These are phyloP conservation scores for Notodonta dromedarius DNA, from an alignment of 2,888 invertebrate genomes.

Conservation along the genomic window DNA sequence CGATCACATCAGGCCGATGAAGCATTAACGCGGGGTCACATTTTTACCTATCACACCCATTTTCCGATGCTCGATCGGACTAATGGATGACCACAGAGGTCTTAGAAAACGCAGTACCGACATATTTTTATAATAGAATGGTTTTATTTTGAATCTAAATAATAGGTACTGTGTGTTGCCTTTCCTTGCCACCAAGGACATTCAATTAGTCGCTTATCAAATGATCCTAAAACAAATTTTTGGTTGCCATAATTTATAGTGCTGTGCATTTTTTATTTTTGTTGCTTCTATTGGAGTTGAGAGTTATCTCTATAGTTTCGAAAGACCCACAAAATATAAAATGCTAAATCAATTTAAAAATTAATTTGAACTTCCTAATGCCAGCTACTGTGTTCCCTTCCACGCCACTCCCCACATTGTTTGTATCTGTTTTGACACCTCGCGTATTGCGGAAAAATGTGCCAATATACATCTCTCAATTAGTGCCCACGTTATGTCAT, in stretches of 20 bases:
- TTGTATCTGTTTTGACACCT: conserved; percentile 30
- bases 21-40: conserved; percentile 59
- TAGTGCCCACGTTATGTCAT: conserved; percentile 37
- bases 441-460: conserved; percentile 60
- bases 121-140: conserved; percentile 3
- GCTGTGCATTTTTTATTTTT: too few relatives aligned
- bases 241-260: too few relatives aligned
- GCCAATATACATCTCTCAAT: conserved; percentile 73
- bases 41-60: conserved; percentile 72
- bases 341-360: too few relatives aligned
- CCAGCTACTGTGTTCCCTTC: conserved; percentile 31
- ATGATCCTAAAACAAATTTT: too few relatives aligned
- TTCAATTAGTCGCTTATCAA: too few relatives aligned
- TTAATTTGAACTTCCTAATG: not conserved
- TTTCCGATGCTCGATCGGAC: conserved; percentile 65
- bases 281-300: too few relatives aligned
- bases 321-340: too few relatives aligned
- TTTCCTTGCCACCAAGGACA: too few relatives aligned
- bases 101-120: conserved; percentile 22
- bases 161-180: too few relatives aligned
- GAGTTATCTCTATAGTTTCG: too few relatives aligned
- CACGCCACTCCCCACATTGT: conserved; percentile 16
- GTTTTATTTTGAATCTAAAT: too few relatives aligned
- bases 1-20: conserved; percentile 44
- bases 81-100: conserved; percentile 48